Evolutionary conservation across 2,797 vertebrate species (phyloP).

Genomic region (Malurus leucopterus): DNA sequence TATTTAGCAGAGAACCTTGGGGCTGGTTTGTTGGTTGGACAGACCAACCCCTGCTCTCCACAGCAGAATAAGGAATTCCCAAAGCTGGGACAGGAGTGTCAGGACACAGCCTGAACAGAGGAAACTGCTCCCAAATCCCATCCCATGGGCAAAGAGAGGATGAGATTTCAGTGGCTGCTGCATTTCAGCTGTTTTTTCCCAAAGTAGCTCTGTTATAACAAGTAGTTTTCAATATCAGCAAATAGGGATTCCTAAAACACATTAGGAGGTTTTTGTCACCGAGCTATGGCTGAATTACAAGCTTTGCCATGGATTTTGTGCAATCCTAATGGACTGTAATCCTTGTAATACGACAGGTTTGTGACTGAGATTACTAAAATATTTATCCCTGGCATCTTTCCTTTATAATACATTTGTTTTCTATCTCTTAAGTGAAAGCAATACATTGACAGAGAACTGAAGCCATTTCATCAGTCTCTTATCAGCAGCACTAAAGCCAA

Average conservation of each 20-base stretch:
- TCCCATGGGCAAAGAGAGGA: rapidly evolving
- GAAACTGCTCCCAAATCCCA: not conserved
- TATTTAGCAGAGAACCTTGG: not conserved
- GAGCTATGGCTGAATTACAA: not conserved
- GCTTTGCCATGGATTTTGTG: not conserved
- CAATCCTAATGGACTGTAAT: not conserved
- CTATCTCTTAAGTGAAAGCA: not conserved
- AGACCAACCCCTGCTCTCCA: not conserved
- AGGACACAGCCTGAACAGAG: not conserved
- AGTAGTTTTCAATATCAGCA: not conserved
- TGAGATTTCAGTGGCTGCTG: rapidly evolving
- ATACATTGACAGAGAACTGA: not conserved
- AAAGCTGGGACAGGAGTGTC: too few species aligned
- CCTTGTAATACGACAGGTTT: not conserved
- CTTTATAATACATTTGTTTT: not conserved
- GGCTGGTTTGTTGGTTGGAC: not conserved
- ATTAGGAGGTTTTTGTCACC: not conserved
- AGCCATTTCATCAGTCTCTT: not conserved
- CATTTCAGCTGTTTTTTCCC: not conserved
- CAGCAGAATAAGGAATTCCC: not conserved
- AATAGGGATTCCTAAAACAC: not conserved
- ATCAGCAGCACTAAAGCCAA: not conserved
- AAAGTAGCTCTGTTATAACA: not conserved
- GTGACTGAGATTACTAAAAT: not conserved
- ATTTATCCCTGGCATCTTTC: not conserved